Evolutionary conservation across 2,888 invertebrate species (phyloP).

Genomic region (Trissolcus japonicus): DNA sequence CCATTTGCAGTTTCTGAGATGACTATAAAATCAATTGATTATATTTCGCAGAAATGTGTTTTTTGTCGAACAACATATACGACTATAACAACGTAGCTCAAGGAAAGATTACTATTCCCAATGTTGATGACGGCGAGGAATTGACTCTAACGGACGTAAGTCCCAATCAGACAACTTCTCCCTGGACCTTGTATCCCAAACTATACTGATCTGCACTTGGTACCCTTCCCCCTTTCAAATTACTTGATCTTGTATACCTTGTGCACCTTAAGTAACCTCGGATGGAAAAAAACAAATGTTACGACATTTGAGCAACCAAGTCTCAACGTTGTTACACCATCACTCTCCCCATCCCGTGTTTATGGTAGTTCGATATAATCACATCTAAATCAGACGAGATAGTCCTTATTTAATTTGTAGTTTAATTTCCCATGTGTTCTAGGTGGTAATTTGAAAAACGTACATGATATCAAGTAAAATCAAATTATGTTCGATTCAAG

Average conservation of each 20-base stretch:
- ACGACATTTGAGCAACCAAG: slow-evolving; percentile 12
- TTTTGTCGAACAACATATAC: slow-evolving; percentile 91
- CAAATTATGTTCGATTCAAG: slow-evolving; percentile 37
- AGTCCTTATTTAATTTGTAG: slow-evolving; percentile 1
- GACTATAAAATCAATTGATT: slow-evolving; percentile 26
- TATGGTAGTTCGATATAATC: slow-evolving; percentile 34
- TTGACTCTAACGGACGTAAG: slow-evolving; percentile 92
- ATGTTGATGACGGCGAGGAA: slow-evolving; percentile 97
- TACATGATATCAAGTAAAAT: slow-evolving; percentile 28
- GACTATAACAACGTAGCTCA: slow-evolving; percentile 96
- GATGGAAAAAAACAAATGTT: slow-evolving; percentile 39
- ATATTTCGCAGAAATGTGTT: slow-evolving; percentile 83
- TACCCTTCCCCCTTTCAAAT: not conserved
- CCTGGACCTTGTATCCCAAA: slow-evolving; percentile 8
- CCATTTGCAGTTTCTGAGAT: slow-evolving; percentile 1
- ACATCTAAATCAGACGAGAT: slow-evolving; percentile 6
- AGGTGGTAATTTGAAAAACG: slow-evolving; percentile 5
- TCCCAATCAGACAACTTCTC: slow-evolving; percentile 67
- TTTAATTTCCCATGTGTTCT: slow-evolving; percentile 7
- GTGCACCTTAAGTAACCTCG: slow-evolving; percentile 13
- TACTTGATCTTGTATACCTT: slow-evolving; percentile 32
- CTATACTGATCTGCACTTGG: slow-evolving; percentile 25
- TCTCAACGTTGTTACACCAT: slow-evolving; percentile 20
- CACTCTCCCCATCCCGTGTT: slow-evolving; percentile 41
- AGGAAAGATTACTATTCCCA: slow-evolving; percentile 97